Percentiles rank a stretch among this genome's conserved stretches.
Evolutionary conservation across 30 jellyfish, hydroid and myxozoan genomes (phyloP).

Genomic region (Rhopilema esculentum): DNA sequence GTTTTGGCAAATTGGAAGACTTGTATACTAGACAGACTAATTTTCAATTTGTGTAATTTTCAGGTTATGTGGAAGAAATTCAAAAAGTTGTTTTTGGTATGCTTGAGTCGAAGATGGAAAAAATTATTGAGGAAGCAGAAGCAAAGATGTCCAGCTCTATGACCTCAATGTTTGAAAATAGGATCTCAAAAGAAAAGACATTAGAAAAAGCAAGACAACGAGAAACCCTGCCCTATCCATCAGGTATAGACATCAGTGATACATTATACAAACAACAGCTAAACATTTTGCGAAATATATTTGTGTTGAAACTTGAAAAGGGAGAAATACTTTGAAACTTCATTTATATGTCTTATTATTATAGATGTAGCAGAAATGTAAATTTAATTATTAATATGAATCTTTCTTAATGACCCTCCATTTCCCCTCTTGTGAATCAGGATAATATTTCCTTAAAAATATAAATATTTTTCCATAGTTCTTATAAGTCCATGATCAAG

Average conservation of each 20-base stretch:
- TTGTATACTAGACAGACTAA: background rate
- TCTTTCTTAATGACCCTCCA: background rate
- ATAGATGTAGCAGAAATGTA: background rate
- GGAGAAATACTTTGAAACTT: background rate
- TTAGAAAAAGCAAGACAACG: background rate
- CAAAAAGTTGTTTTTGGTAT: background rate
- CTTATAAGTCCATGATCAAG: background rate
- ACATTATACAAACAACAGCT: background rate
- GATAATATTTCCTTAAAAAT: background rate
- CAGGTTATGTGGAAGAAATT: constrained; percentile 18
- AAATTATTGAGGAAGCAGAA: constrained; percentile 11
- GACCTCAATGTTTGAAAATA: background rate
- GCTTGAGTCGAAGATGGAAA: background rate
- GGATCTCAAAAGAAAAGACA: background rate
- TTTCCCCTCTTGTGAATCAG: background rate
- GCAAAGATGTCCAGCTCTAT: constrained; percentile 2
- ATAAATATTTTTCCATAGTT: background rate
- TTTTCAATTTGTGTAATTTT: background rate
- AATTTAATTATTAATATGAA: too few relatives aligned
- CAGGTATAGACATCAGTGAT: background rate
- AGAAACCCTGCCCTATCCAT: constrained; percentile 3
- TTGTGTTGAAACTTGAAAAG: background rate
- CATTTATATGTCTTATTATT: too few relatives aligned
- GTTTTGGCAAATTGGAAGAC: background rate
- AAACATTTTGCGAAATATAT: background rate